Evolutionary conservation across 2,797 vertebrate genomes (phyloP).

Genomic region (Cryptoblepharus egeriae): DNA sequence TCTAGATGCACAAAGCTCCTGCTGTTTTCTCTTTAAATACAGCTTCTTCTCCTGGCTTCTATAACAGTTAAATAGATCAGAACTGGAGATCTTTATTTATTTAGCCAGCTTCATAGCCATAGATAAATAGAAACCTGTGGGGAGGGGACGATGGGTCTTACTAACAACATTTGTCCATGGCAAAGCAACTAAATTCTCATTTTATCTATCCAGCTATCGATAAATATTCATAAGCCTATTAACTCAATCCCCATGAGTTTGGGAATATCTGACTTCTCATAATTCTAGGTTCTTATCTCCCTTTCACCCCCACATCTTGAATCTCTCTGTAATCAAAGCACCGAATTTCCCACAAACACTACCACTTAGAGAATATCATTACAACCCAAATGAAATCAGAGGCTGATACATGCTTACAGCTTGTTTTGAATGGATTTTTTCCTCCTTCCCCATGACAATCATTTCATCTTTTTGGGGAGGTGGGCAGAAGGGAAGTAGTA

Average conservation of each 20-base stretch:
- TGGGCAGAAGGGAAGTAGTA: neutral
- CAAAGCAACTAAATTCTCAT: conserved; percentile 24
- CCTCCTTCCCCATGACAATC: neutral
- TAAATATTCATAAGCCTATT: conserved; percentile 50
- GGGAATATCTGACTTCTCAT: conserved; percentile 2
- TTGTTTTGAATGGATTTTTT: neutral
- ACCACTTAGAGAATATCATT: neutral
- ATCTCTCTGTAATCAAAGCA: conserved; percentile 7
- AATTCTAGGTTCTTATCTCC: conserved; percentile 23
- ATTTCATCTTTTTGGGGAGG: neutral
- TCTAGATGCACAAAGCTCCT: neutral
- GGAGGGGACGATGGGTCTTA: neutral
- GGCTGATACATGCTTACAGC: accelerated
- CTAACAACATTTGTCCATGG: conserved; percentile 28
- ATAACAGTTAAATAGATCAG: neutral
- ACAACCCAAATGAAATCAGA: neutral
- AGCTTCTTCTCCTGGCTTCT: neutral
- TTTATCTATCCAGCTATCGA: conserved; percentile 38
- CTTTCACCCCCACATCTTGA: neutral
- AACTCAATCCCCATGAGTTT: conserved; percentile 10
- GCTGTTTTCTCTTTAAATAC: neutral
- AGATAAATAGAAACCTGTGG: conserved; percentile 22
- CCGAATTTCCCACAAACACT: conserved; percentile 4
- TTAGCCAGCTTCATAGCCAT: neutral
- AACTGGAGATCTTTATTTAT: neutral